Evolutionary conservation across 2,888 invertebrate species (phyloP).

Genomic region (Salticus scenicus): DNA sequence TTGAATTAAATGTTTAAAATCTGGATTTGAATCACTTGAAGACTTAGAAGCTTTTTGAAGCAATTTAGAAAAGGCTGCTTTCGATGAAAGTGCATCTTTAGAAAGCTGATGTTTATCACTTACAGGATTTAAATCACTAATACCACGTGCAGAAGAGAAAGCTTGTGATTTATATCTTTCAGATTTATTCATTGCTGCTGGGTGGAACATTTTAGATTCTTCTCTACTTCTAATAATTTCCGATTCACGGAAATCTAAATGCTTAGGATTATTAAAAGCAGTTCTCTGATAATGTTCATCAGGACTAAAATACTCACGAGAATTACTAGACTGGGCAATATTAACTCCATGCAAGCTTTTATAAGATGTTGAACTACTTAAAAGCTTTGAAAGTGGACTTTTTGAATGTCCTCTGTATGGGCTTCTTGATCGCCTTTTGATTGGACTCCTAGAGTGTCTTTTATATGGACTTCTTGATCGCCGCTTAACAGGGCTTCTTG

Average conservation of each 20-base stretch:
- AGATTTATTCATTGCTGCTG: background rate
- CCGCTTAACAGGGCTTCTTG: conserved; percentile 28
- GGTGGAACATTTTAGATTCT: background rate
- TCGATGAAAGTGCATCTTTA: no score
- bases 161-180: background rate
- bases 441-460: background rate
- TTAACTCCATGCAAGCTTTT: background rate
- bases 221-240: background rate
- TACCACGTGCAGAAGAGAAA: background rate
- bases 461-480: conserved; percentile 5
- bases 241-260: background rate
- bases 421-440: background rate
- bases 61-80: background rate
- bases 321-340: background rate
- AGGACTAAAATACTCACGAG: background rate
- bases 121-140: conserved; percentile 44
- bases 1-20: conserved; percentile 28
- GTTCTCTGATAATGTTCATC: background rate
- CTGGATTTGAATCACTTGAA: background rate
- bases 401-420: conserved; percentile 3
- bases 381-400: conserved; percentile 9
- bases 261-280: background rate
- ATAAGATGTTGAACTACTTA: conserved; percentile 5
- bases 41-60: conserved; percentile 27
- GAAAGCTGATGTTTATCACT: conserved; percentile 29